Evolutionary conservation across 2,113 vertebrate species (phyloP), one percentile per base, ranked within the genome.

Genomic region (Pycnonotus jocosus): DNA sequence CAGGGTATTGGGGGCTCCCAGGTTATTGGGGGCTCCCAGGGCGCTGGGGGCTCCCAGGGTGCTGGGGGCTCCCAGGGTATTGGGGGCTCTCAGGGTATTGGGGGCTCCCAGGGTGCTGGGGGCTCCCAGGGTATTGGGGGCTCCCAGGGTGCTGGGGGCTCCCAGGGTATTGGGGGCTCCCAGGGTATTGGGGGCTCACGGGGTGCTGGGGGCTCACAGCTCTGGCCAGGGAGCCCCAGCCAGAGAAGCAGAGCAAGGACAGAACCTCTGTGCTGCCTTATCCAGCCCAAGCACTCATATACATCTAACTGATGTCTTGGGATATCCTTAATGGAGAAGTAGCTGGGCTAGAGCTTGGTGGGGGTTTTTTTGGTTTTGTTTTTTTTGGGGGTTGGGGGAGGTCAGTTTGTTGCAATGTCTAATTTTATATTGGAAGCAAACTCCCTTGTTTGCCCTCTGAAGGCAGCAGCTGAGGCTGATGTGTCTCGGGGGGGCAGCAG

Each of bases 401-500:
- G 10, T 69, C 33, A 17, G 15, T 65, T 72, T 72, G 19, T 69
- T 83, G 77, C 70, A 48, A 50, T 35, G 27, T 72, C 83, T 93
- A 50, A 57, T 93, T 82, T 95, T 93, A 15, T 23, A 44, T 6
- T 53, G 60, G 60, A 83, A 86, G 68, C 44, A 60, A 91, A 76
- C 13, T 62, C 18, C 81, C 56, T 16, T 28, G 47, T 30, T 83
- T 91, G 81, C 70, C 89, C 64, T 91, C 60, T 28, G 62, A 77
- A 78, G 69, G 92, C 86, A 96, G 90, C 90, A 73, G 92, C 80
- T 1, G 11, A 86, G 69, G 12, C 4, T 6, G 81, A 82, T 74
- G 90, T 65, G 88, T 96, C 97, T 89, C 95, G 12, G 33, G 51
- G 48, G 94, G 71, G n/a, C n/a, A n/a, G n/a, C n/a, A n/a, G n/a